Conservation (phyloP, 2,797 vertebrate genomes). For the Thalassophryne amazonica region DNA sequence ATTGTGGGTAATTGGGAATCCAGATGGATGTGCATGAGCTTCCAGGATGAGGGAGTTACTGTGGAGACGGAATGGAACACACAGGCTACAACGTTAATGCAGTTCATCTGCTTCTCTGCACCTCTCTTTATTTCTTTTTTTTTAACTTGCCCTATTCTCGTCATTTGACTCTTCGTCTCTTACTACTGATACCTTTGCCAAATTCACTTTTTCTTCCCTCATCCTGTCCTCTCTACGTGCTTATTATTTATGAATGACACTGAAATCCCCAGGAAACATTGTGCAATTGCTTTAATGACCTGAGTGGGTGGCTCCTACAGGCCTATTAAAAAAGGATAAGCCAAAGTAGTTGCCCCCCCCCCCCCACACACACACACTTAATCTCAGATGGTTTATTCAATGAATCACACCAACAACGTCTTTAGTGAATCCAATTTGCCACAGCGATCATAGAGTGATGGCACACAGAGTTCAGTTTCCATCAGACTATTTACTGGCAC, state of each 20-base stretch:
- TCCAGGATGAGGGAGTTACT: slow-evolving; percentile 59
- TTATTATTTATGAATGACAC: slow-evolving; percentile 25
- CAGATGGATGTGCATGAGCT: slow-evolving; percentile 71
- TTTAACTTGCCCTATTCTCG: slow-evolving; percentile 7
- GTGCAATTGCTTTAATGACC: slow-evolving; percentile 15
- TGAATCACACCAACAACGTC: slow-evolving; percentile 1
- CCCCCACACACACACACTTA: slow-evolving; percentile 13
- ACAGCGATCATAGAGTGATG: slow-evolving; percentile 5
- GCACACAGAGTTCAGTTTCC: background rate
- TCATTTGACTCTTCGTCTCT: slow-evolving; percentile 18
- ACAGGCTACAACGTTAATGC: slow-evolving; percentile 38
- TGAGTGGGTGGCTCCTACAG: slow-evolving; percentile 33
- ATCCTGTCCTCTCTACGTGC: background rate
- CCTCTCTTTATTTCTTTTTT: slow-evolving; percentile 33
- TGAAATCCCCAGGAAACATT: slow-evolving; percentile 15
- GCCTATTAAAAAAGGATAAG: slow-evolving; percentile 42
- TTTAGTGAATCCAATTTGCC: background rate
- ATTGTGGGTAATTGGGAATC: slow-evolving; percentile 74
- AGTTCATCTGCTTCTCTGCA: slow-evolving; percentile 31
- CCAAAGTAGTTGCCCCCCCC: slow-evolving; percentile 38
- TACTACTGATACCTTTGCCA: background rate
- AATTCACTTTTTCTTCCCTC: background rate
- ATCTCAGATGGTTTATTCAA: slow-evolving; percentile 14
- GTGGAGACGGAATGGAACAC: slow-evolving; percentile 52
- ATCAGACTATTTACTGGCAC: too few species aligned